Evolutionary conservation across 2,797 vertebrate genomes (phyloP), one percentile per base, ranked within the genome.

Genomic region (Hyperoplus lanceolatus): DNA sequence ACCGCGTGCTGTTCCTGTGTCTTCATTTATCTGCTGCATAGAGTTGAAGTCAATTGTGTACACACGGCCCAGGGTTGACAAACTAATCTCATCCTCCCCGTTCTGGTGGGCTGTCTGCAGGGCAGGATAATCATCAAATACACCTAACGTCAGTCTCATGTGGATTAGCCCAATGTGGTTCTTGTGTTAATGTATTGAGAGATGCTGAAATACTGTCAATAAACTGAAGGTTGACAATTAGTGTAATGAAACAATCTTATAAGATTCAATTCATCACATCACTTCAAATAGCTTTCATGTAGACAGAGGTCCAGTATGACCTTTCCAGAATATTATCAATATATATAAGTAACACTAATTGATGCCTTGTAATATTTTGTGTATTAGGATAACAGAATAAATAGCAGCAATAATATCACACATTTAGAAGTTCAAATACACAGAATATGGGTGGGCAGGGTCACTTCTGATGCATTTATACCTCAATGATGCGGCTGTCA

Each of bases 1-100:
- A 85, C 97, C 98, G 77, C 98, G 97, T 86, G 98, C 98, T 87
- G 98, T 99, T 96, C 98, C 98, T 83, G 98, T 99, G 94, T 99
- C 98, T 95, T 99, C 98, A 92, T 99, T 99, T 92, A 99, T 99
- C 96, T 99, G 98, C 98, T 99, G 98, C 98, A 99, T 99, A 98
- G 98, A 99, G 95, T 99, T 99, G 96, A 99, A 99, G 95, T 99
- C 98, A 94, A 99, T 99, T 91, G 98, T 99, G 95, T 99, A 99
- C 94, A 99, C 98, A 91, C 98, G 98, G 69, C 98, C 98, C 84
- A 99, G 95, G 0, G 98, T 99, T 77, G 98, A 99, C 91, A 99
- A 95, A 92, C 98, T 99, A 95, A 99, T 99, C 95, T 99, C 98
- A 94, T 99, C 98, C 95, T 99, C 98, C 88, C 98, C 98, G 81